These are phyloP conservation scores for Ia io DNA, from an alignment of 2,113 vertebrate genomes.

Conservation along the genomic window DNA sequence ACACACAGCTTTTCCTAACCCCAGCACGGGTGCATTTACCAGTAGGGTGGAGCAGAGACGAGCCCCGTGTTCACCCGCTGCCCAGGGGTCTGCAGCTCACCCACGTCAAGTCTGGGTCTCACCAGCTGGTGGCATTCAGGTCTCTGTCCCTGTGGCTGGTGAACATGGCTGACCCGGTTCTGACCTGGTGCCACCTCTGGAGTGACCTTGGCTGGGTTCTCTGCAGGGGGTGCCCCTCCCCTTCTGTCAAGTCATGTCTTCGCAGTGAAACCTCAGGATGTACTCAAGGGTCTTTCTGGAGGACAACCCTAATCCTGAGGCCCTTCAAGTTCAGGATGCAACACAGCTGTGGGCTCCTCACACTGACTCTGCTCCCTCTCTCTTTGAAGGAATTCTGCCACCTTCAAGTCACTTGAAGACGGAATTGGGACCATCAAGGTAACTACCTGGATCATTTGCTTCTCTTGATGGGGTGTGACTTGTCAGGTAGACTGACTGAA, in stretches of 20 bases:
- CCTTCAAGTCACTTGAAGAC: slow-evolving; percentile 98
- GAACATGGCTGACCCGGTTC: neutral
- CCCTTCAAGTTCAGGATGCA: neutral
- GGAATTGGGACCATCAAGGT: slow-evolving; percentile 96
- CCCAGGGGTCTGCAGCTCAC: neutral
- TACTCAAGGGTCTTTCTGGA: neutral
- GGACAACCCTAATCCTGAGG: neutral
- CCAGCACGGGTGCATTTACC: neutral
- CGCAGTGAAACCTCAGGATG: neutral
- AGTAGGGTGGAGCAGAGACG: neutral
- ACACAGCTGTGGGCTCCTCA: neutral
- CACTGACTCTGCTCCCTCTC: neutral
- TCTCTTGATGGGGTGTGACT: neutral
- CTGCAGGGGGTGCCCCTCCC: neutral
- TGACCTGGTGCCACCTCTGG: neutral
- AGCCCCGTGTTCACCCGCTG: fast-evolving
- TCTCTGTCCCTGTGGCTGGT: neutral
- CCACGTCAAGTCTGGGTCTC: neutral
- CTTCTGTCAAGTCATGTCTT: neutral
- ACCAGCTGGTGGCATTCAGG: neutral
- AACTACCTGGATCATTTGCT: slow-evolving; percentile 20
- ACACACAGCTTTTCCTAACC: neutral
- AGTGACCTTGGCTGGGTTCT: neutral
- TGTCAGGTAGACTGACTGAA: neutral
- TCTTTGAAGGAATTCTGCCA: slow-evolving; percentile 91